Evolutionary conservation across 2,888 invertebrate species (phyloP).

Genomic region (Troides helena): DNA sequence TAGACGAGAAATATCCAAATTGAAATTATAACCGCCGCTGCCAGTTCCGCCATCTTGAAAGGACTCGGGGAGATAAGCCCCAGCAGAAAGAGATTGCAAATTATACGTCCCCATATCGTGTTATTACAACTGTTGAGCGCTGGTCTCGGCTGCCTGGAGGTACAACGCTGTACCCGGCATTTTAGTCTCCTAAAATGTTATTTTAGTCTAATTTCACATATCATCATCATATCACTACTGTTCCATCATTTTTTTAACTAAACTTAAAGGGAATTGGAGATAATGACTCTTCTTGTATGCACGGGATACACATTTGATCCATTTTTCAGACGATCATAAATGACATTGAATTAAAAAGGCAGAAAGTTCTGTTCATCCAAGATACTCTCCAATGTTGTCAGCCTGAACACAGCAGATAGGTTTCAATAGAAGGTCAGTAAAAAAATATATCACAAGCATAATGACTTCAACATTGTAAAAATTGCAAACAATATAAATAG

Average conservation of each 20-base stretch:
- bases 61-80: slow-evolving; percentile 45
- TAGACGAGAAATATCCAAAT: slow-evolving; percentile 38
- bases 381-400: too few species aligned
- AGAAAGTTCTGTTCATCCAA: too few species aligned
- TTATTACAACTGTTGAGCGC: slow-evolving; percentile 59
- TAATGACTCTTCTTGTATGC: neutral
- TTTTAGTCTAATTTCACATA: neutral
- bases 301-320: too few species aligned
- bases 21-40: slow-evolving; percentile 50
- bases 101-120: slow-evolving; percentile 61
- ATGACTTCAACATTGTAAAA: too few species aligned
- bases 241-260: too few species aligned
- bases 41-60: slow-evolving; percentile 40
- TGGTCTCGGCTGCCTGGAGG: slow-evolving; percentile 35
- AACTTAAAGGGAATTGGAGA: neutral
- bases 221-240: too few species aligned
- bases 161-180: slow-evolving; percentile 39
- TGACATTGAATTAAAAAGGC: too few species aligned
- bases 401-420: too few species aligned
- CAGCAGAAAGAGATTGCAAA: slow-evolving; percentile 59
- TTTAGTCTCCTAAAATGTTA: neutral
- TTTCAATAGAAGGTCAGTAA: too few species aligned
- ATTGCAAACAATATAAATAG: too few species aligned
- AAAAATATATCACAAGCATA: too few species aligned
- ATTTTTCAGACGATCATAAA: too few species aligned